phyloP scores from a whole-genome alignment of 2,888 invertebrate genomes.

The Acronicta alni region DNA sequence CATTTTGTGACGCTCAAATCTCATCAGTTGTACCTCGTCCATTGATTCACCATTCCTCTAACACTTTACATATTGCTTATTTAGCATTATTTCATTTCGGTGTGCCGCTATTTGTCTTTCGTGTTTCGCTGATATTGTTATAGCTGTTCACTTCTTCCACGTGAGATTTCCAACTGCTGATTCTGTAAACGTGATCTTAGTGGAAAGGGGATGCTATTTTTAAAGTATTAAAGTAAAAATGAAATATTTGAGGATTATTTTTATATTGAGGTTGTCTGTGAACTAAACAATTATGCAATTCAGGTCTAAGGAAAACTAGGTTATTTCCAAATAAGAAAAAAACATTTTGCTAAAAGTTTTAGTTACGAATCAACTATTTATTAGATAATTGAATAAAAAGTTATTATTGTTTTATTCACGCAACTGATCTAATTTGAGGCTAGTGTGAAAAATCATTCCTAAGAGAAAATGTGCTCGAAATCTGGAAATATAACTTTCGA shows the following conservation, averaged over 20 bases:
- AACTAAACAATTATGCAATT: no score
- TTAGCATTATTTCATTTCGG: constrained; percentile 85
- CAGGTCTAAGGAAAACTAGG: no score
- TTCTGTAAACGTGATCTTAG: constrained; percentile 39
- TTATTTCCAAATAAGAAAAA: no score
- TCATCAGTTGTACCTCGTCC: constrained; percentile 54
- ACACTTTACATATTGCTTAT: constrained; percentile 87
- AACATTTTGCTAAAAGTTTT: no score
- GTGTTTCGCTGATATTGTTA: constrained; percentile 75
- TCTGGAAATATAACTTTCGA: constrained; percentile 28
- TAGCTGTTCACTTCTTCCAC: constrained; percentile 54
- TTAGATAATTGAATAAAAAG: no score
- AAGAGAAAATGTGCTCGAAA: constrained; percentile 1
- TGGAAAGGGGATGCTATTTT: background rate
- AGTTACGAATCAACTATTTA: no score
- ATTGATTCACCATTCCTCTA: constrained; percentile 80
- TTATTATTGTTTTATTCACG: no score
- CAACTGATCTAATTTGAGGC: no score
- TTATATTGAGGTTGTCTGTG: no score
- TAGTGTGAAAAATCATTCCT: no score
- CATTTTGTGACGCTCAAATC: background rate
- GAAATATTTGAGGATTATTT: no score
- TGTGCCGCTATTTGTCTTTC: constrained; percentile 79
- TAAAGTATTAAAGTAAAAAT: no score
- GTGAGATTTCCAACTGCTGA: constrained; percentile 50